Evolutionary conservation across 2,113 vertebrate genomes (phyloP).

Genomic region (Upupa epops): DNA sequence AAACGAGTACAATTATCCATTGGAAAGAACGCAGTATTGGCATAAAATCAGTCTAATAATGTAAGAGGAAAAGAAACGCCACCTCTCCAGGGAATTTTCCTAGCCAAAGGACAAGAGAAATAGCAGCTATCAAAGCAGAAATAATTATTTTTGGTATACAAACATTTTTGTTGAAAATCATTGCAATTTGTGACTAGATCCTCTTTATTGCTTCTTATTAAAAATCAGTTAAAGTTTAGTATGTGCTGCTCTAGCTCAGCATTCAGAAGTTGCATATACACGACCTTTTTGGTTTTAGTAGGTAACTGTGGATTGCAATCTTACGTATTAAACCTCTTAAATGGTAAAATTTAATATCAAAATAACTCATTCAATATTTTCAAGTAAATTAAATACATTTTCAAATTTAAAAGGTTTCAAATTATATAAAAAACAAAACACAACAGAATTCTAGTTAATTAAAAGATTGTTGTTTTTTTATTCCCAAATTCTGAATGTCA

Average conservation of each 20-base stretch:
- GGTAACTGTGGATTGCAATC: neutral
- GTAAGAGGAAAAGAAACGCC: neutral
- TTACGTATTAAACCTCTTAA: too few relatives aligned
- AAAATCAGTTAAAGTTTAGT: neutral
- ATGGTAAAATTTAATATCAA: too few relatives aligned
- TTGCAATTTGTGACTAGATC: neutral
- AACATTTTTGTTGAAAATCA: neutral
- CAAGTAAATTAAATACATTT: neutral
- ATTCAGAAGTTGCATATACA: neutral
- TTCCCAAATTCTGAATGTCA: slow-evolving; percentile 55
- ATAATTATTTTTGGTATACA: neutral
- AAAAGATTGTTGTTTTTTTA: slow-evolving; percentile 66
- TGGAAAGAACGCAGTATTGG: neutral
- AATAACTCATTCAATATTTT: neutral
- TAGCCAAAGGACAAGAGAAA: neutral
- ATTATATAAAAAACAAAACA: too few relatives aligned
- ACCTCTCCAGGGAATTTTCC: neutral
- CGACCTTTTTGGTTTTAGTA: neutral
- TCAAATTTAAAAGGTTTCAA: too few relatives aligned
- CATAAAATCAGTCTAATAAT: neutral
- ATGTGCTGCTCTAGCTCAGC: neutral
- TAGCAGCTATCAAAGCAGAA: neutral
- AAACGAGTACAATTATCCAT: neutral
- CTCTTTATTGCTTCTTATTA: neutral
- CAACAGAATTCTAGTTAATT: neutral